phyloP scores from a whole-genome alignment of 1,140 invertebrate genomes.

The Campoletis sonorensis region DNA sequence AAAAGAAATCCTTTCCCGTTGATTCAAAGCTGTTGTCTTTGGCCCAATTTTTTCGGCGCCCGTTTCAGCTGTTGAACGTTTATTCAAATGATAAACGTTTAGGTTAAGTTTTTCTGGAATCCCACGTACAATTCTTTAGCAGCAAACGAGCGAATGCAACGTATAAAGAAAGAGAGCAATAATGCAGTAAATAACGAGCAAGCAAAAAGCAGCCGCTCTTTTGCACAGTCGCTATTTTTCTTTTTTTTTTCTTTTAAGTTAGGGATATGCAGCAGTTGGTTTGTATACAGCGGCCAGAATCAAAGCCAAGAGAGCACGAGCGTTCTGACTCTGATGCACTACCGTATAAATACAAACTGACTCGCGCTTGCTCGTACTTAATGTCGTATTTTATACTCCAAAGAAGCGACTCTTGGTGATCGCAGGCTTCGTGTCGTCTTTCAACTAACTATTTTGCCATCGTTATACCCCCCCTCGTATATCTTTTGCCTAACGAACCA shows the following conservation, averaged over 20 bases:
- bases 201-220: not conserved
- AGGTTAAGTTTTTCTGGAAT: not conserved
- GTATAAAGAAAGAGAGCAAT: constrained; percentile 21
- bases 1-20: too few relatives aligned
- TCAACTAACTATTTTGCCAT: constrained; percentile 10
- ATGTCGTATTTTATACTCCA: constrained; percentile 64
- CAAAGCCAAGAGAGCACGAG: constrained; percentile 2
- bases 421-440: not conserved
- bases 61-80: not conserved
- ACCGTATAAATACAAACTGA: constrained; percentile 73
- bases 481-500: too few relatives aligned
- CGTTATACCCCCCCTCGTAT: too few relatives aligned
- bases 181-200: constrained; percentile 19
- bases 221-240: not conserved
- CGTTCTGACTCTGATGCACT: constrained; percentile 52
- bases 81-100: constrained; percentile 8
- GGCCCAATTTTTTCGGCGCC: too few relatives aligned
- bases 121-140: not conserved
- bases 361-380: constrained; percentile 67
- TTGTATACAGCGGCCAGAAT: not conserved
- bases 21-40: too few relatives aligned
- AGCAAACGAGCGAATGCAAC: not conserved
- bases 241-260: not conserved
- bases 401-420: not conserved
- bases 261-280: not conserved